phyloP scores from a whole-genome alignment of 1,140 invertebrate species.

The Drosophila parvula region DNA sequence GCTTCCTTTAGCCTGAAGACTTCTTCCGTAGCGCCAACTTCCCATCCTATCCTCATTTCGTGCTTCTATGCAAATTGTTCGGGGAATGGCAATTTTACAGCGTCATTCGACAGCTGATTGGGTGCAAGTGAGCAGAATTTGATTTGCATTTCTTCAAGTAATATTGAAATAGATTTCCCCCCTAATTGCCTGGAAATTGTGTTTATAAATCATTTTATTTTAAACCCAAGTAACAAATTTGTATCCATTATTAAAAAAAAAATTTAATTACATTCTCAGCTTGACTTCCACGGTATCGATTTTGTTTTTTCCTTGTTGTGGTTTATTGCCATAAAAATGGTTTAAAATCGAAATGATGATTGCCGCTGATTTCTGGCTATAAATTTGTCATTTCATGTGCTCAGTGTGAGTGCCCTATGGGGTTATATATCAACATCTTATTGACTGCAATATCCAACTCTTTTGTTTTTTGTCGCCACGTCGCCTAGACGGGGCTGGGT shows the following conservation, averaged over 20 bases:
- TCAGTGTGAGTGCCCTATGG: constrained; percentile 28
- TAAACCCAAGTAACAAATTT: not conserved
- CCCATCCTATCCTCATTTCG: constrained; percentile 28
- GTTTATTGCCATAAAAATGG: constrained; percentile 39
- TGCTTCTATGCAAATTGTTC: constrained; percentile 60
- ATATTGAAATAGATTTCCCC: not conserved
- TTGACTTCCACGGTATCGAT: constrained; percentile 1
- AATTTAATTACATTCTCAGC: constrained; percentile 11
- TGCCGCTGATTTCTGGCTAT: constrained; percentile 46
- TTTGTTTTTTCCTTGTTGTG: not conserved
- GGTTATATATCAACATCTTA: constrained; percentile 37
- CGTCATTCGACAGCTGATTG: constrained; percentile 34
- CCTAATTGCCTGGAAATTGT: not conserved
- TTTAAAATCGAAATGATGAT: constrained; percentile 40
- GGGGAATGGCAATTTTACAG: constrained; percentile 53
- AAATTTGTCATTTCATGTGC: constrained; percentile 44
- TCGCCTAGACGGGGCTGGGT: constrained; percentile 66
- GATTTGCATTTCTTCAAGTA: constrained; percentile 1
- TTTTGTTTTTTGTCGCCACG: constrained; percentile 53
- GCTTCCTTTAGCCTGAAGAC: constrained; percentile 51
- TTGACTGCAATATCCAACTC: constrained; percentile 31
- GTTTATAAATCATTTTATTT: not conserved
- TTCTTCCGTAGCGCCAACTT: constrained; percentile 60
- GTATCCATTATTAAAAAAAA: not conserved
- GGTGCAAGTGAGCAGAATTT: not conserved